phyloP scores from a whole-genome alignment of 2,888 invertebrate species.

The Leptopilina syphax region DNA sequence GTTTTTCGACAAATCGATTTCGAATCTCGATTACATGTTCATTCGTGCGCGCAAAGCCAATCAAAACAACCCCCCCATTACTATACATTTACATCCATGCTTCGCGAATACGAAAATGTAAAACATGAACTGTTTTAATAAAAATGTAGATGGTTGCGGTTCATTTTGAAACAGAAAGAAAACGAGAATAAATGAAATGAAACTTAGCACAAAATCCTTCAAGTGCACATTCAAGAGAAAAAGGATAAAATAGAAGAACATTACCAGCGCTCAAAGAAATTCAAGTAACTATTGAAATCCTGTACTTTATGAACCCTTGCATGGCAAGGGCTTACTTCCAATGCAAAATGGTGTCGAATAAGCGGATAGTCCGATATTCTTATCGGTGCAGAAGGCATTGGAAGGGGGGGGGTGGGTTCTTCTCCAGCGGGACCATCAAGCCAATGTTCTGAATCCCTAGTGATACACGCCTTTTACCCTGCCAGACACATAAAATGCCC shows the following conservation, averaged over 20 bases:
- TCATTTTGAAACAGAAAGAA: neutral
- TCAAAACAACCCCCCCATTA: conserved; percentile 30
- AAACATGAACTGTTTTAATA: conserved; percentile 23
- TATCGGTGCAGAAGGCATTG: conserved; percentile 44
- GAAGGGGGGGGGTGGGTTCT: conserved; percentile 18
- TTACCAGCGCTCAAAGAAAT: neutral
- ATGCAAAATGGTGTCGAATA: conserved; percentile 54
- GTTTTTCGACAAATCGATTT: conserved; percentile 31
- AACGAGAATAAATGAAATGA: neutral
- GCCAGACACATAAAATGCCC: conserved; percentile 66
- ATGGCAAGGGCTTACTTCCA: conserved; percentile 10
- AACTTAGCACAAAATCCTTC: neutral
- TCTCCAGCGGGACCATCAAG: conserved; percentile 50
- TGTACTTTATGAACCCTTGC: neutral
- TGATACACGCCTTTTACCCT: conserved; percentile 66
- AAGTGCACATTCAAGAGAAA: neutral
- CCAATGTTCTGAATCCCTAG: conserved; percentile 67
- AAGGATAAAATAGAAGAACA: neutral
- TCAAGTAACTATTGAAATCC: conserved; percentile 18
- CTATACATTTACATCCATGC: neutral
- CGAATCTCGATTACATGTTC: conserved; percentile 49
- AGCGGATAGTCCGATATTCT: conserved; percentile 54
- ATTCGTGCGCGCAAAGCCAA: conserved; percentile 25
- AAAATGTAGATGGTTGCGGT: conserved; percentile 15
- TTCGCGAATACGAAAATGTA: neutral